A percentile compares a stretch with the other conserved stretches of the same genome.
Conservation (phyloP, 2,113 vertebrate genomes). For the Saguinus imperator region DNA sequence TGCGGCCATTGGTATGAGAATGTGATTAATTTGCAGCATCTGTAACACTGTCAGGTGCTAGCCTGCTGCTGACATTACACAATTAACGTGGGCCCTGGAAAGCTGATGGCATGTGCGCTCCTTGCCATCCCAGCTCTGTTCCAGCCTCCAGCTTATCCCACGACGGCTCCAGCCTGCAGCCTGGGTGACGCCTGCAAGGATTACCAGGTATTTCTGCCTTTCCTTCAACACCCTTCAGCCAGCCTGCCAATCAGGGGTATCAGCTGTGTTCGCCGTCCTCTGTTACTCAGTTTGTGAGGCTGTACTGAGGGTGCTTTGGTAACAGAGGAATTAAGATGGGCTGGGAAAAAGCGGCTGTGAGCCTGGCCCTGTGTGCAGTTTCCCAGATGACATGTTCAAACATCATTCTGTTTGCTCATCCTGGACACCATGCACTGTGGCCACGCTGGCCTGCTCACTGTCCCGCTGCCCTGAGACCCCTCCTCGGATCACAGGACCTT, state of each 20-base stretch:
- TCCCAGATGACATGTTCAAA: neutral
- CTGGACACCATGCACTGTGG: accelerated
- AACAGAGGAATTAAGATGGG: accelerated
- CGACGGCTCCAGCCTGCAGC: accelerated
- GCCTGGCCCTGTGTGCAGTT: accelerated
- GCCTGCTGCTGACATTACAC: neutral
- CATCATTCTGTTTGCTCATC: accelerated
- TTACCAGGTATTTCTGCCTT: neutral
- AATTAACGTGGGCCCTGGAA: accelerated
- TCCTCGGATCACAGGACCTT: neutral
- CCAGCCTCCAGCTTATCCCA: neutral
- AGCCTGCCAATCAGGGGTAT: neutral
- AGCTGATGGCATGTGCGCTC: accelerated
- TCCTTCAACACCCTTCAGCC: accelerated
- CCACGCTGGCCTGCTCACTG: neutral
- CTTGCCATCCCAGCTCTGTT: neutral
- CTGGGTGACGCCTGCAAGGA: accelerated
- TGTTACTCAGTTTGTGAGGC: neutral
- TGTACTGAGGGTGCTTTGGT: too few relatives aligned
- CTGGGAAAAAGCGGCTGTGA: accelerated
- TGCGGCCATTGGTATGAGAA: accelerated
- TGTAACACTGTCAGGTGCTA: neutral
- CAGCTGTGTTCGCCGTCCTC: accelerated
- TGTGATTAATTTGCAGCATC: neutral
- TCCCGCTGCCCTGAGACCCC: neutral